phyloP scores from a whole-genome alignment of 2,113 vertebrate species.

The Orientallactaga bullata region DNA sequence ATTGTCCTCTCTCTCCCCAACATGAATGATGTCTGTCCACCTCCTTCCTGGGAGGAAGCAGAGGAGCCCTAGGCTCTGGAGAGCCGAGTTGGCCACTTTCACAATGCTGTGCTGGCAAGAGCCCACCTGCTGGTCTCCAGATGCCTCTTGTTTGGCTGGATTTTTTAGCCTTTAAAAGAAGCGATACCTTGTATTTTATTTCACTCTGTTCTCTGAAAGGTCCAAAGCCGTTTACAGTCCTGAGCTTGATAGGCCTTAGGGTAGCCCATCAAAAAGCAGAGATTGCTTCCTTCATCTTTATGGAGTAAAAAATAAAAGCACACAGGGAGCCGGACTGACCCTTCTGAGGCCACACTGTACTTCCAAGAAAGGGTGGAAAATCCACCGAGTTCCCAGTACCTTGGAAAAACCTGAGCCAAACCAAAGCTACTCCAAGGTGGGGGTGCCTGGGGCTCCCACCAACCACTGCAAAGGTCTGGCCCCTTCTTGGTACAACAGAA shows the following conservation, averaged over 20 bases:
- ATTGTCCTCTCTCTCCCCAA: neutral
- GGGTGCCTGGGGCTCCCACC: rapidly evolving
- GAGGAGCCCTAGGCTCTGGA: neutral
- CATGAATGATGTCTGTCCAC: rapidly evolving
- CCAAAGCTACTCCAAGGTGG: neutral
- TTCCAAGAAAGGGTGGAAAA: neutral
- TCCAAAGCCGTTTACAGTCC: slow-evolving; percentile 50
- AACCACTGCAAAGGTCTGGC: neutral
- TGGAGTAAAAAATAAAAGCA: slow-evolving; percentile 53
- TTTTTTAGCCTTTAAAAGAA: slow-evolving; percentile 66
- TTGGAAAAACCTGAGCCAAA: neutral
- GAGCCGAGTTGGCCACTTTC: slow-evolving; percentile 8
- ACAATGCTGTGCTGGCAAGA: slow-evolving; percentile 8
- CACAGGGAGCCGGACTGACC: neutral
- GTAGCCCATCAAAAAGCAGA: slow-evolving; percentile 67
- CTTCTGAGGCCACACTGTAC: slow-evolving; percentile 24
- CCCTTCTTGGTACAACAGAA: neutral
- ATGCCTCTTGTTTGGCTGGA: slow-evolving; percentile 62
- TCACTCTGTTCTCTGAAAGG: slow-evolving; percentile 58
- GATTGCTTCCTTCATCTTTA: slow-evolving; percentile 69
- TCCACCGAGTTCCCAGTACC: neutral
- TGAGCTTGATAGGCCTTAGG: slow-evolving; percentile 53
- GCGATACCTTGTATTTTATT: slow-evolving; percentile 78
- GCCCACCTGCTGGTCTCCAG: slow-evolving; percentile 59
- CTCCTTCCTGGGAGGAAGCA: neutral